Evolutionary conservation across 1,140 invertebrate species (phyloP).

Genomic region (Phortica variegata): DNA sequence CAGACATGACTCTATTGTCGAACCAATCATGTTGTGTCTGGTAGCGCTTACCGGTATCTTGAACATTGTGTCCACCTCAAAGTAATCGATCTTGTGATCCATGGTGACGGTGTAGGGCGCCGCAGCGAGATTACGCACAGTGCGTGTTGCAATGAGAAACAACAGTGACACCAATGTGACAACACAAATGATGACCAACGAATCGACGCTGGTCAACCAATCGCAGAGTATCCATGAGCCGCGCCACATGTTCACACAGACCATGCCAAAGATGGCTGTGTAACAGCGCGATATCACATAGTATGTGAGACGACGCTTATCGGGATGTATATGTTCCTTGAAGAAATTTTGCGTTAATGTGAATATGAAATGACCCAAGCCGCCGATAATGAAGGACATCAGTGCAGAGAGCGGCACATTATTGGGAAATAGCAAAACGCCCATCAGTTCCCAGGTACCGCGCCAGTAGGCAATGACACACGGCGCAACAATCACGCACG

Average conservation of each 20-base stretch:
- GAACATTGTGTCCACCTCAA: constrained; percentile 81
- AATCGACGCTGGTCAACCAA: constrained; percentile 66
- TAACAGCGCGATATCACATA: constrained; percentile 73
- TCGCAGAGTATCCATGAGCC: constrained; percentile 78
- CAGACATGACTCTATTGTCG: no score
- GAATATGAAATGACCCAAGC: constrained; percentile 68
- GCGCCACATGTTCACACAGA: constrained; percentile 82
- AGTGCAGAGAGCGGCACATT: constrained; percentile 63
- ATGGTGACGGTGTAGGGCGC: constrained; percentile 75
- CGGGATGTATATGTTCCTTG: constrained; percentile 65
- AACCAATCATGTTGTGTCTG: neutral
- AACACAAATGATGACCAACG: constrained; percentile 61
- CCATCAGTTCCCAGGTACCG: constrained; percentile 79
- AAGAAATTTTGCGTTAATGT: constrained; percentile 68
- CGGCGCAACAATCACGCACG: constrained; percentile 72
- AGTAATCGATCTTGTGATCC: constrained; percentile 74
- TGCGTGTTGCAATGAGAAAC: constrained; percentile 66
- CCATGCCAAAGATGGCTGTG: constrained; percentile 72
- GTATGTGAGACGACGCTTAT: constrained; percentile 67
- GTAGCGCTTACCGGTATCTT: constrained; percentile 64
- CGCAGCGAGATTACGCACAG: constrained; percentile 76
- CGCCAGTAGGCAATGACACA: constrained; percentile 83
- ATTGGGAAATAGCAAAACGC: constrained; percentile 67
- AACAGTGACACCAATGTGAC: constrained; percentile 66
- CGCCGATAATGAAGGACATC: constrained; percentile 69